Evolutionary conservation across 2,797 vertebrate species (phyloP).

Genomic region (Chaenodraco wilsoni): DNA sequence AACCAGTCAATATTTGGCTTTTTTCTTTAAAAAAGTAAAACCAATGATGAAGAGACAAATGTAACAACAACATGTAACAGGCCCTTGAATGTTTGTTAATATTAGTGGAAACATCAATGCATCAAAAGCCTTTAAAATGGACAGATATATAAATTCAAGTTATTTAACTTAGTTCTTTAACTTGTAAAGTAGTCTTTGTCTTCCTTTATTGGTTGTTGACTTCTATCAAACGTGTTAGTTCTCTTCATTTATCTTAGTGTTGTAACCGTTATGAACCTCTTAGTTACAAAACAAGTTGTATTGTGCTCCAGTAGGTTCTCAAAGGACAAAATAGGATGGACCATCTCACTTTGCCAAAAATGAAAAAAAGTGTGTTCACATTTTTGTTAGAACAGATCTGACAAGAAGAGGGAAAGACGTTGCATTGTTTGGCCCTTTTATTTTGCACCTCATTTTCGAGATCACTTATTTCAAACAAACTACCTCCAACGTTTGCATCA

Average conservation of each 20-base stretch:
- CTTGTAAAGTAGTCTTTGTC: too few species aligned
- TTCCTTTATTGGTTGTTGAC: too few species aligned
- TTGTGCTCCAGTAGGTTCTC: neutral
- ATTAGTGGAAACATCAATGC: too few species aligned
- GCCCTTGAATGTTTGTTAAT: too few species aligned
- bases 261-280: neutral
- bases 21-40: too few species aligned
- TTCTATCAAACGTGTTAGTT: too few species aligned
- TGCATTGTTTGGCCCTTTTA: neutral
- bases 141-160: too few species aligned
- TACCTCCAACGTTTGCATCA: conserved; percentile 2
- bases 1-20: neutral
- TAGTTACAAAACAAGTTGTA: neutral
- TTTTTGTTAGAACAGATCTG: neutral
- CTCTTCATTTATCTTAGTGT: too few species aligned
- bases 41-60: too few species aligned
- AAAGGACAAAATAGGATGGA: neutral
- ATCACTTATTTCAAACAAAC: conserved; percentile 13
- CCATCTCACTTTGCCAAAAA: neutral
- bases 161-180: too few species aligned
- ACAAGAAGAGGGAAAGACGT: neutral
- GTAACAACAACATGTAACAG: too few species aligned
- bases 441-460: neutral
- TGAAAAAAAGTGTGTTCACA: neutral
- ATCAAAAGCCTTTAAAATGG: too few species aligned